Evolutionary conservation across 2,113 vertebrate species (phyloP), one percentile per base, ranked within the genome.

Genomic region (Heptranchias perlo): DNA sequence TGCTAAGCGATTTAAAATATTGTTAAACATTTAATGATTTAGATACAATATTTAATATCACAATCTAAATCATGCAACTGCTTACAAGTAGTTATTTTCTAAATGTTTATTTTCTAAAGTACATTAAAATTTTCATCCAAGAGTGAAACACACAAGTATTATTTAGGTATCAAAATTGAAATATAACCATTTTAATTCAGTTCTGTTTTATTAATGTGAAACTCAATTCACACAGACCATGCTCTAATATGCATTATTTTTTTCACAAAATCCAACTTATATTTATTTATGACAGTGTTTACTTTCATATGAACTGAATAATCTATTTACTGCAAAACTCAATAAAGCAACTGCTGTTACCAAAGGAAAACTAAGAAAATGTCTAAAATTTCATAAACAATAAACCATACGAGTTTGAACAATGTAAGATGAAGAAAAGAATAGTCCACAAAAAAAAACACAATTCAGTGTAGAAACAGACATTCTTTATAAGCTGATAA

Each of bases 1-100:
- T 14, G 61, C 99, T 99, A 96, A 0, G 0, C 18, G 21, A 96
- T 49, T 64, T 89, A 54, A 62, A 84, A 84, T 23, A 96, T 49
- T 58, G 92, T 67, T 76, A 54, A 62, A 58, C 6, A 96, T 73
- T 95, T 52, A 73, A 47, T 47, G 35, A 52, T 28, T 84, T 78
- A 31, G 31, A 96, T 58, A 28, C 28, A 73, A 2, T 49, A 69
- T 49, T 76, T 76, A 21, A n/a, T 39, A 49, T 96, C 18, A 35
- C 39, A 69, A 96, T 7, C 13, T 47, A 76, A 25, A 49, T 96
- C 25, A 73, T 8, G 3, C 4, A 78, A 2, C 47, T 47, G 31
- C n/a, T n/a, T n/a, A n/a, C n/a, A 64, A 14, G 21, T 64, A 91
- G 21, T 49, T 64, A 84, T 44, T 84, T 62, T 25, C 21, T 58